Percentiles rank a stretch among this genome's conserved stretches.
Conservation (phyloP, 2,888 invertebrate species). For the Zaprionus obscuricornis region DNA sequence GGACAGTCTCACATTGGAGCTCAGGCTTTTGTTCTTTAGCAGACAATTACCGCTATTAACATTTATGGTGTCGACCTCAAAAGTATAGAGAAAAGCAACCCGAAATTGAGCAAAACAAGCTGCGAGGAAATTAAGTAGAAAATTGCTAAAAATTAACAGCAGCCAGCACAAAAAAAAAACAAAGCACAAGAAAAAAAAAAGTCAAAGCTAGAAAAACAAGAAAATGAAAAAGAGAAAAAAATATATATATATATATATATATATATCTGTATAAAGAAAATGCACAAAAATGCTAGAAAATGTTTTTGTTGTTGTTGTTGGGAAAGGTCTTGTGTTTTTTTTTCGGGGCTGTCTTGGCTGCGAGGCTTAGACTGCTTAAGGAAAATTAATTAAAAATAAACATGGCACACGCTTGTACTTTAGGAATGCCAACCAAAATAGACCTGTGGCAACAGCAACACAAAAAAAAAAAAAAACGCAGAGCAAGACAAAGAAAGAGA, state of each 20-base stretch:
- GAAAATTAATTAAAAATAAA: slow-evolving; percentile 78
- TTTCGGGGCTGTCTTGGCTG: slow-evolving; percentile 25
- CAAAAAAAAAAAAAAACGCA: not conserved
- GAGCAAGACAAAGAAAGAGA: not conserved
- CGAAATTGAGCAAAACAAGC: slow-evolving; percentile 42
- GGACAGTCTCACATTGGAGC: not conserved
- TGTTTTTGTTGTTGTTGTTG: slow-evolving; percentile 16
- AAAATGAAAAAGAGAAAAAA: too few species aligned
- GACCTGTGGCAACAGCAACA: slow-evolving; percentile 55
- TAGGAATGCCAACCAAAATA: slow-evolving; percentile 71
- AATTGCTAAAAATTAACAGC: slow-evolving; percentile 75
- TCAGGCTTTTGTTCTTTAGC: slow-evolving; percentile 30
- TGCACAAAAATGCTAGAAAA: slow-evolving; percentile 27
- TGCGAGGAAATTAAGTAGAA: slow-evolving; percentile 70
- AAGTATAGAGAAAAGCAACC: slow-evolving; percentile 20
- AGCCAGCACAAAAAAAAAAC: slow-evolving; percentile 19
- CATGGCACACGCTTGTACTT: slow-evolving; percentile 75
- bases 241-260: too few species aligned
- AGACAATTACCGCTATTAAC: slow-evolving; percentile 65
- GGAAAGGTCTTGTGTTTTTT: slow-evolving; percentile 6
- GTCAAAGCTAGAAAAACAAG: too few species aligned
- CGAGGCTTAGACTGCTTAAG: slow-evolving; percentile 75
- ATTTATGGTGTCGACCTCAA: slow-evolving; percentile 63
- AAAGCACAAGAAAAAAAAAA: slow-evolving; percentile 1
- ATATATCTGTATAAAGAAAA: slow-evolving; percentile 9